Evolutionary conservation across 2,888 invertebrate genomes (phyloP).

Genomic region (Isoperla grammatica): DNA sequence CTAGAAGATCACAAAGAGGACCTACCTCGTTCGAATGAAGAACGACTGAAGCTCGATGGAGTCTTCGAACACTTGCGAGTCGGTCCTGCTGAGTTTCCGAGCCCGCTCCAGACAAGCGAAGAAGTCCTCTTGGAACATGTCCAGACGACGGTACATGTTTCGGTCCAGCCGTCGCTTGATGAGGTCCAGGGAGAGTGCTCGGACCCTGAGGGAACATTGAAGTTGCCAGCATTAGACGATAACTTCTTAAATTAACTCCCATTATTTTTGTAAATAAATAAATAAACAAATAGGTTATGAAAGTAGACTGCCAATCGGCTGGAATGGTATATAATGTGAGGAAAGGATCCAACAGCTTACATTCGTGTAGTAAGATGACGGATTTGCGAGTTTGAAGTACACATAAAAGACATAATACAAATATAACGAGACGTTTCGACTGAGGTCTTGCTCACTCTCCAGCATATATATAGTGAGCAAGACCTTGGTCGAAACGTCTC

Average conservation of each 20-base stretch:
- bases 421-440: too few relatives aligned
- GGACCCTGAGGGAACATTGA: constrained; percentile 51
- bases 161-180: constrained; percentile 89
- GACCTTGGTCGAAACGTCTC: neutral
- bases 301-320: too few relatives aligned
- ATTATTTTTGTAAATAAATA: too few relatives aligned
- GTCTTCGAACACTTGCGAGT: constrained; percentile 95
- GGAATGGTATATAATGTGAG: too few relatives aligned
- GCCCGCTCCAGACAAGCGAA: constrained; percentile 88
- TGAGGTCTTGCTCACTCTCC: too few relatives aligned
- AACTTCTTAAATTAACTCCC: neutral
- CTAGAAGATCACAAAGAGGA: too few relatives aligned
- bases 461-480: neutral
- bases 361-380: too few relatives aligned
- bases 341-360: too few relatives aligned
- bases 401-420: too few relatives aligned
- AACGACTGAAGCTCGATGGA: constrained; percentile 87
- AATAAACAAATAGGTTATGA: too few relatives aligned
- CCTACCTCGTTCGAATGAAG: constrained; percentile 60
- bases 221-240: too few relatives aligned
- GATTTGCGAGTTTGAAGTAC: too few relatives aligned
- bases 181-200: constrained; percentile 84
- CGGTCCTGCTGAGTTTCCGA: constrained; percentile 78
- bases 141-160: constrained; percentile 87
- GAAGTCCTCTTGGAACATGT: constrained; percentile 94